Base-by-base conservation (phyloP, 2,888 invertebrate genomes). In the Eilema griseolum region DNA sequence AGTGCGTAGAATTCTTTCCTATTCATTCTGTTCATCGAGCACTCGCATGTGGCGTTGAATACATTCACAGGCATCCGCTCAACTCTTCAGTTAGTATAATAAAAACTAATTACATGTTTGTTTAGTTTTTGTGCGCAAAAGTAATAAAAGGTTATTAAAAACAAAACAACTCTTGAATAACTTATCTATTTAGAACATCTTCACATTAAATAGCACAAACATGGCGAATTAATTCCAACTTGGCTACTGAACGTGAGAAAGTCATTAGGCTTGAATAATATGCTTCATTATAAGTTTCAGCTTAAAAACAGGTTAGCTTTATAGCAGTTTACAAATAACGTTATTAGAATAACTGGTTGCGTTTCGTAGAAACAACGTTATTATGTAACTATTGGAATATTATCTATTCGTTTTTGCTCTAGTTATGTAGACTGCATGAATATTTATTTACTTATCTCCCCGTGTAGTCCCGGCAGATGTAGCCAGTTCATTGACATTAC, bases 171-270 rank as follows among this genome's bases (percentile, higher is more conserved):
- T 26, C 62, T 62, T 62, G n/a, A 62, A 24, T 41, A 24, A 41
- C 24, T 33, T 61, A 62, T 65, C 64, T 52, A 56, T 52, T 56
- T 31, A 52, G 52, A 5, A 65, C 64, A 65, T 65, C 64, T 65
- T 46, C 8, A 46, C 20, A 28, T 52, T 31, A 23, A 65, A 65
- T 65, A 56, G 52, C 23, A 52, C 64, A 56, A n/a, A 65, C 52
- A 64, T 12, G 62, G n/a, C 31, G n/a, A 65, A 65, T 65, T 52
- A 56, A 65, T 65, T 65, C 12, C 26, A 56, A 65, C 64, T 31
- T 31, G n/a, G n/a, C 52, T 52, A 52, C 52, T 31, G 23, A 66
- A 66, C 57, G 57, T 66, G 66, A 66, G 57, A 56, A 66, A 66
- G 23, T 59, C 33, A 66, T 66, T 57, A 23, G 2, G 33, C 20